A percentile compares a stretch with the other conserved stretches of the same genome.
Conservation (phyloP, 2,797 vertebrate species). For the Netta rufina region DNA sequence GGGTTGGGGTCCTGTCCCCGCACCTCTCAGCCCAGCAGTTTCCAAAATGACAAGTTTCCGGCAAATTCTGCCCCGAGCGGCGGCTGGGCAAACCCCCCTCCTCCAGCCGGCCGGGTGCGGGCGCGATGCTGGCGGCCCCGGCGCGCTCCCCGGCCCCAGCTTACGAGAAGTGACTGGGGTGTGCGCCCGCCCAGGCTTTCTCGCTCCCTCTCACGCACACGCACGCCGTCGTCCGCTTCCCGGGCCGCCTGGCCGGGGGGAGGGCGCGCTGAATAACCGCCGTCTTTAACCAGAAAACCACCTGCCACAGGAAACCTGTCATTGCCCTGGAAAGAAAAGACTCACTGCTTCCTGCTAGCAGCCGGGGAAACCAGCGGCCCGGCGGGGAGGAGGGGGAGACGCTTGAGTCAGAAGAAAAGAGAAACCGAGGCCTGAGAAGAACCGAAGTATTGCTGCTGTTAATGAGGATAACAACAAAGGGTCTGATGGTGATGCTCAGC, state of each 20-base stretch:
- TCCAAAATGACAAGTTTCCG: constrained; percentile 74
- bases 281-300: constrained; percentile 73
- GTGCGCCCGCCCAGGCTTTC: constrained; percentile 61
- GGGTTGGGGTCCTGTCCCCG: neutral
- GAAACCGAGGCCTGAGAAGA: constrained; percentile 56
- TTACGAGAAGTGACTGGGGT: constrained; percentile 75
- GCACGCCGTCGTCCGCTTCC: constrained; percentile 28
- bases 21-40: constrained; percentile 66
- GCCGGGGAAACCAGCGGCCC: constrained; percentile 48
- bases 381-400: constrained; percentile 3
- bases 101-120: neutral
- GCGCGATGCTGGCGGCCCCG: constrained; percentile 20
- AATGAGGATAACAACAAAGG: constrained; percentile 49
- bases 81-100: constrained; percentile 76
- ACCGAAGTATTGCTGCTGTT: constrained; percentile 49
- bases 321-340: constrained; percentile 80
- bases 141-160: neutral
- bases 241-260: neutral
- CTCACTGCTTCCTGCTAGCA: constrained; percentile 80
- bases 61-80: constrained; percentile 56
- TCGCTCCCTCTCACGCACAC: constrained; percentile 39
- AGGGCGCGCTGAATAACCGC: constrained; percentile 52
- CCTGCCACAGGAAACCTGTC: constrained; percentile 83
- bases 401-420: constrained; percentile 69
- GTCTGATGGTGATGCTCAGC: neutral